Base-by-base conservation (phyloP, 2,797 vertebrate species). In the Dendrocincla tyrannina region DNA sequence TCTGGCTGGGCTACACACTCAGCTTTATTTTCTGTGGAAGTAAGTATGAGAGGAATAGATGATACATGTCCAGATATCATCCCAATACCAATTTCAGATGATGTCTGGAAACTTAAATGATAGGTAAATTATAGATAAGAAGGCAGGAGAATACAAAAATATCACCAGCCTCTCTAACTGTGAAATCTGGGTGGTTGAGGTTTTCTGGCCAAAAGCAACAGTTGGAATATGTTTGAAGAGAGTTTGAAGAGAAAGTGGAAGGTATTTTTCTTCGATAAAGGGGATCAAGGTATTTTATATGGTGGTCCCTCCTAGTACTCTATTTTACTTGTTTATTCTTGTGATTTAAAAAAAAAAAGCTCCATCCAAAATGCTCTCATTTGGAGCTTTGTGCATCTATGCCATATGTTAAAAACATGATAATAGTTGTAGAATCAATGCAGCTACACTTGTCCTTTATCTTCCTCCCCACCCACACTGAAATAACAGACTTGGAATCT, bases 331-430 rank as follows among this genome's bases (percentile, higher is more conserved):
- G 78, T 94, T 96, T 88, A 76, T 85, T 94, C 39, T 53, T 93
- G 66, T 50, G 66, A 60, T 88, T 92, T 93, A n/a, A 46, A 75
- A 75, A 91, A 91, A 28, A 17, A 86, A 93, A 83, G 14, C 50
- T 89, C 6, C 14, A 66, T 84, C 64, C 58, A 91, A 83, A 95
- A 83, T 32, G 58, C 53, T 93, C 15, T 96, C 18, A 0, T 92
- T 89, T 91, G 66, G 58, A 89, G 86, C 50, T 80, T 77, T 85
- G 68, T 89, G 66, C 85, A 91, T 88, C 82, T 62, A 52, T 92
- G 78, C 92, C 89, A 89, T 93, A 92, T 93, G 91, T 81, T 94
- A 80, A 92, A 85, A 94, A 56, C 82, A 88, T 13, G 81, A 88
- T 89, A 80, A 33, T 76, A 92, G 86, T 92, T 94, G 88, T 76